phyloP scores from a whole-genome alignment of 2,797 vertebrate species.

The Sebastes diploproa region DNA sequence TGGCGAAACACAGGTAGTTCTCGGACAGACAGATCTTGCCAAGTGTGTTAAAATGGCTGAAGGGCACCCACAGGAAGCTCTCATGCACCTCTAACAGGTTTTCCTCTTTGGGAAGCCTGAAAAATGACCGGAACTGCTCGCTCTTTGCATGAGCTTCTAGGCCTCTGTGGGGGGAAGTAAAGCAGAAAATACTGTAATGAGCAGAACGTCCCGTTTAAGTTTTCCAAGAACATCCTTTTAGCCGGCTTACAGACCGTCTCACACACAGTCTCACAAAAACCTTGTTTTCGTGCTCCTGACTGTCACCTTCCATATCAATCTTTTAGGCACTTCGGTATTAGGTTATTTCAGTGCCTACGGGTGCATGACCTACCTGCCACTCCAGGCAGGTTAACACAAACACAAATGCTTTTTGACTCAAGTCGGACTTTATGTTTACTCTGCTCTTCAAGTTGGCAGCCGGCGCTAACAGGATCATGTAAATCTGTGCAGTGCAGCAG shows the following conservation, averaged over 20 bases:
- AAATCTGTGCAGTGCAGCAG: background rate
- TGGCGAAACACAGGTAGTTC: conserved; percentile 95
- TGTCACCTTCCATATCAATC: background rate
- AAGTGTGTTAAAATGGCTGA: conserved; percentile 89
- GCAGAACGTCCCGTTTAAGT: background rate
- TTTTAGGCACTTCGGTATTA: background rate
- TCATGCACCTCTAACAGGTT: conserved; percentile 93
- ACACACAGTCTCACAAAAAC: background rate
- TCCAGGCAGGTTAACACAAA: conserved; percentile 11
- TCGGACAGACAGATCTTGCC: conserved; percentile 97
- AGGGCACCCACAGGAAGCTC: conserved; percentile 95
- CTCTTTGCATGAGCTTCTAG: conserved; percentile 92
- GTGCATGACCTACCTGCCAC: background rate
- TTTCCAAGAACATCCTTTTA: background rate
- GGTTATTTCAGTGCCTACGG: background rate
- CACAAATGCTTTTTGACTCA: conserved; percentile 5
- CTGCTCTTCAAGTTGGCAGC: background rate
- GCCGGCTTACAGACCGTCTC: background rate
- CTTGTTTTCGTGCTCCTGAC: background rate
- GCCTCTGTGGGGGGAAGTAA: conserved; percentile 81
- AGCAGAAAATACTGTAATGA: background rate
- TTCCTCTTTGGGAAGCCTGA: conserved; percentile 92
- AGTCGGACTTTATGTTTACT: conserved; percentile 24
- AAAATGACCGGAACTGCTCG: conserved; percentile 91
- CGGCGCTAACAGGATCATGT: conserved; percentile 20